A percentile compares a stretch with the other conserved stretches of the same genome.
phyloP scores from a whole-genome alignment of 1,140 invertebrate genomes.

The Cataglyphis hispanica region DNA sequence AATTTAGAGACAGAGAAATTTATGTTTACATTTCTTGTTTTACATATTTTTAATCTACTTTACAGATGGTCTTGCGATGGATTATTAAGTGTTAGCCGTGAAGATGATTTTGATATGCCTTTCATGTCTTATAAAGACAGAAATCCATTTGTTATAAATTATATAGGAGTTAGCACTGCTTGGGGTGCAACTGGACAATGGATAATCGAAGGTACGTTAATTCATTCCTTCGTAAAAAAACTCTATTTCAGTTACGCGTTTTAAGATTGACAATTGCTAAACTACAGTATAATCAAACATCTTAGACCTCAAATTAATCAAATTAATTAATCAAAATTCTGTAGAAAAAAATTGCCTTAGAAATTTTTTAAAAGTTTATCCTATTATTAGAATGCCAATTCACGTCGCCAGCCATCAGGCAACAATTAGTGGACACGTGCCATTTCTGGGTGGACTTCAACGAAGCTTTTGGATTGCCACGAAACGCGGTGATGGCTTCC shows the following conservation, averaged over 20 bases:
- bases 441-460: slow-evolving; percentile 79
- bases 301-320: neutral
- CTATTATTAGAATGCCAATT: slow-evolving; percentile 66
- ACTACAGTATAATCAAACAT: neutral
- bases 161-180: slow-evolving; percentile 80
- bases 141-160: slow-evolving; percentile 80
- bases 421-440: slow-evolving; percentile 75
- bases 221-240: neutral
- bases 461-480: slow-evolving; percentile 71
- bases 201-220: slow-evolving; percentile 74
- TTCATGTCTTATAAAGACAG: slow-evolving; percentile 78
- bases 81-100: slow-evolving; percentile 71
- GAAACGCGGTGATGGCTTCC: slow-evolving; percentile 72
- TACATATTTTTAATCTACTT: slow-evolving; percentile 18
- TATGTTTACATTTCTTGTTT: neutral
- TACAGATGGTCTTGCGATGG: slow-evolving; percentile 79
- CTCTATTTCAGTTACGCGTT: neutral
- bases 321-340: slow-evolving; percentile 5
- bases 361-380: neutral
- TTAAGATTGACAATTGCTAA: slow-evolving; percentile 1
- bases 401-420: slow-evolving; percentile 76
- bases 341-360: neutral
- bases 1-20: neutral
- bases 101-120: slow-evolving; percentile 53
- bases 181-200: slow-evolving; percentile 79